A percentile compares a stretch with the other conserved stretches of the same genome.
Evolutionary conservation across 2,113 vertebrate genomes (phyloP).

Genomic region (Notiomystis cincta): DNA sequence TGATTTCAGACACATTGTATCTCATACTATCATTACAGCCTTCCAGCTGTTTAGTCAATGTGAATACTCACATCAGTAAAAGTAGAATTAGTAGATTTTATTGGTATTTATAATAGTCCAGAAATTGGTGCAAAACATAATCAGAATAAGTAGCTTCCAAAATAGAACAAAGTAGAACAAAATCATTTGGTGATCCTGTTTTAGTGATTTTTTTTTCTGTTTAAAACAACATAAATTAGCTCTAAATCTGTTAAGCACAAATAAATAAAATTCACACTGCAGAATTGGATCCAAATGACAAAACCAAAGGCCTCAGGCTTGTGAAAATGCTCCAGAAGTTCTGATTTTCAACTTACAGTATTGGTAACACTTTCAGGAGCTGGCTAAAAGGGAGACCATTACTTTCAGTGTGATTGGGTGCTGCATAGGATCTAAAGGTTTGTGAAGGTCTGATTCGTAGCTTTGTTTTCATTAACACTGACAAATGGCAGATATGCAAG

Average conservation of each 20-base stretch:
- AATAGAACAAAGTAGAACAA: too few relatives aligned
- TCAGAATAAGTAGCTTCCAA: neutral
- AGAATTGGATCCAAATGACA: neutral
- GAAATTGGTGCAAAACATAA: neutral
- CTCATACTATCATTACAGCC: neutral
- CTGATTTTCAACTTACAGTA: neutral
- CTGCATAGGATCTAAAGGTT: neutral
- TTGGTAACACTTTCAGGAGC: neutral
- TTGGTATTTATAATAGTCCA: neutral
- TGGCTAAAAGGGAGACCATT: neutral
- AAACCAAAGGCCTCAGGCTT: neutral
- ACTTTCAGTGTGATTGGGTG: neutral
- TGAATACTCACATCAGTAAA: neutral
- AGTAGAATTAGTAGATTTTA: neutral
- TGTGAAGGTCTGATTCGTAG: neutral
- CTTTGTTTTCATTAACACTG: neutral
- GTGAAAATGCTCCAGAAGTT: neutral
- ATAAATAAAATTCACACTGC: neutral
- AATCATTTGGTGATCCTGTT: neutral
- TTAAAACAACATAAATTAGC: neutral
- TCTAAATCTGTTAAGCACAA: neutral
- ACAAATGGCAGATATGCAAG: neutral
- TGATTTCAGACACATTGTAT: rapidly evolving
- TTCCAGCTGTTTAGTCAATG: neutral
- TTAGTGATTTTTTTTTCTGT: neutral